A percentile compares a stretch with the other conserved stretches of the same genome.
Evolutionary conservation across 2,797 vertebrate genomes (phyloP).

Genomic region (Tolypeutes matacus): DNA sequence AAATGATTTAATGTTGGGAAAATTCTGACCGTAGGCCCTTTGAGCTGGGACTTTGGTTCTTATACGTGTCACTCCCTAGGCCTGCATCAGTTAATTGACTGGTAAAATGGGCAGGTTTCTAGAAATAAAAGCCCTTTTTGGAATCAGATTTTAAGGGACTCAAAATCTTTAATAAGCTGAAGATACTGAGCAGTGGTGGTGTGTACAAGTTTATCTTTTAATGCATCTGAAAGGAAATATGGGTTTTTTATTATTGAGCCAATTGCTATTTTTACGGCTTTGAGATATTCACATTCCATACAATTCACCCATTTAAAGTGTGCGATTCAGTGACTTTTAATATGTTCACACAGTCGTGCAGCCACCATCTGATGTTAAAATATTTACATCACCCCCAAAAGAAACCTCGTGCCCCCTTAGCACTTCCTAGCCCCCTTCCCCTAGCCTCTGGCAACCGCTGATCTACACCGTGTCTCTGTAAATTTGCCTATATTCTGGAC

Average conservation of each 20-base stretch:
- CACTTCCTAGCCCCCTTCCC: not conserved
- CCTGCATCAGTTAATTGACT: slow-evolving; percentile 38
- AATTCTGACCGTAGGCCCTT: slow-evolving; percentile 51
- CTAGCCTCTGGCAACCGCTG: too few relatives aligned
- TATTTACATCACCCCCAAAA: not conserved
- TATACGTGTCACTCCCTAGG: slow-evolving; percentile 60
- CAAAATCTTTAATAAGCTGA: not conserved
- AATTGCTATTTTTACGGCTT: not conserved
- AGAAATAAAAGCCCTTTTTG: slow-evolving; percentile 2
- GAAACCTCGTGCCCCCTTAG: not conserved
- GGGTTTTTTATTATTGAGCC: not conserved
- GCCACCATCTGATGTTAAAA: not conserved
- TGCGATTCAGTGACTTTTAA: not conserved
- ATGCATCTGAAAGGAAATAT: not conserved
- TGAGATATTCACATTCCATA: not conserved
- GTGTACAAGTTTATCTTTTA: not conserved
- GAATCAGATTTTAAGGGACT: slow-evolving; percentile 6
- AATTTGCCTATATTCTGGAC: not conserved
- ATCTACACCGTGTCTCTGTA: not conserved
- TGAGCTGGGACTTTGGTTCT: slow-evolving; percentile 44
- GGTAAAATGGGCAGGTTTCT: slow-evolving; percentile 33
- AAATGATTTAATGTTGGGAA: slow-evolving; percentile 70
- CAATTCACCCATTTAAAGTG: too few relatives aligned
- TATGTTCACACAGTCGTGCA: not conserved
- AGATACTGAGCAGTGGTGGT: not conserved